Percentiles rank a stretch among this genome's conserved stretches.
Evolutionary conservation across 2,113 vertebrate genomes (phyloP).

Genomic region (Lagopus leucura): DNA sequence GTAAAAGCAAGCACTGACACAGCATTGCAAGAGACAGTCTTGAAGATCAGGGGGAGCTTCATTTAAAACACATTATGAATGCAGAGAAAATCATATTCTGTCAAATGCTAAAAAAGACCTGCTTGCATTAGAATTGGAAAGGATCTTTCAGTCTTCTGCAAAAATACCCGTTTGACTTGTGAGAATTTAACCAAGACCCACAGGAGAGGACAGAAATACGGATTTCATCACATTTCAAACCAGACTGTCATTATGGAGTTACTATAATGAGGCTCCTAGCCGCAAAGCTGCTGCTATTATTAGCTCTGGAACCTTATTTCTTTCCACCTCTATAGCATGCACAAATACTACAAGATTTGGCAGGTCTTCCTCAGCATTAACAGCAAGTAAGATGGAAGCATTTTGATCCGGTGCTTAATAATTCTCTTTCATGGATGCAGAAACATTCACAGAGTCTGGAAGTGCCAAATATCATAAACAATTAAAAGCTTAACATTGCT

Average conservation of each 20-base stretch:
- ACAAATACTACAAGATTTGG: constrained; percentile 40
- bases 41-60: neutral
- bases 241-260: neutral
- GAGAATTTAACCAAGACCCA: neutral
- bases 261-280: constrained; percentile 19
- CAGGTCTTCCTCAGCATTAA: constrained; percentile 17
- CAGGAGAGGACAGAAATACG: neutral
- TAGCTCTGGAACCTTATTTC: neutral
- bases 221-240: constrained; percentile 20
- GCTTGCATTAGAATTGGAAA: neutral
- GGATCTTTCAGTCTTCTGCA: neutral
- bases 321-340: neutral
- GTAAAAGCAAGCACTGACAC: neutral
- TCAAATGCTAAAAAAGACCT: neutral
- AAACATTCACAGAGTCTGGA: constrained; percentile 28
- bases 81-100: neutral
- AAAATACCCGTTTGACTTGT: neutral
- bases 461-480: constrained; percentile 43
- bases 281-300: constrained; percentile 37
- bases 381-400: constrained; percentile 14
- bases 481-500: constrained; percentile 61
- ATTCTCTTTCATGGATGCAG: constrained; percentile 32
- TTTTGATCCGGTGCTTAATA: constrained; percentile 33
- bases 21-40: neutral
- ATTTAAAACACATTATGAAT: neutral